phyloP scores from a whole-genome alignment of 2,113 vertebrate species.

The Lampris incognitus region DNA sequence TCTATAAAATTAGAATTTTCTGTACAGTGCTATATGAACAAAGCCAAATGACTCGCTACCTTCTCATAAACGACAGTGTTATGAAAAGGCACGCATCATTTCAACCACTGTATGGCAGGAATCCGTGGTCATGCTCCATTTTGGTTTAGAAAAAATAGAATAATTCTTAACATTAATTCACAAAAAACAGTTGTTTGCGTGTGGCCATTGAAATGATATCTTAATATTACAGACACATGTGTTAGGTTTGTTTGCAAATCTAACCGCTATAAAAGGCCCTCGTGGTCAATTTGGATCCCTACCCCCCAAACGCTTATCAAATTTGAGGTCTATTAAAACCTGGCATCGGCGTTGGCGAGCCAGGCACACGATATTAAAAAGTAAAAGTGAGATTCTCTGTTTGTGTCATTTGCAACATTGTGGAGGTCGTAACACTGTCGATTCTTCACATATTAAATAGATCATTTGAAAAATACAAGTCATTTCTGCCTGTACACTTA shows the following conservation, averaged over 20 bases:
- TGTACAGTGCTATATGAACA: conserved; percentile 87
- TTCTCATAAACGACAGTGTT: conserved; percentile 80
- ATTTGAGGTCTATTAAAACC: conserved; percentile 65
- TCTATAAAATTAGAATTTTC: conserved; percentile 88
- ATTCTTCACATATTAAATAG: conserved; percentile 81
- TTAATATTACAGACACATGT: conserved; percentile 60
- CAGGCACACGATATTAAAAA: conserved; percentile 64
- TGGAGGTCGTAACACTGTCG: conserved; percentile 75
- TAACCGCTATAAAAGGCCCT: conserved; percentile 78
- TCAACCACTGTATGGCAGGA: conserved; percentile 82
- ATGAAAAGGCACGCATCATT: conserved; percentile 83
- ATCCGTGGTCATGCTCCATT: conserved; percentile 82
- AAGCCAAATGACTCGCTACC: conserved; percentile 80
- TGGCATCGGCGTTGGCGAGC: conserved; percentile 57
- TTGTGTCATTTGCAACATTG: conserved; percentile 72
- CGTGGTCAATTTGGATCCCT: conserved; percentile 72
- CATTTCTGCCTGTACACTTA: conserved; percentile 84
- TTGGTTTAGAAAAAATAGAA: conserved; percentile 87
- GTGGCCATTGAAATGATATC: conserved; percentile 71
- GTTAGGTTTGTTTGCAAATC: conserved; percentile 62
- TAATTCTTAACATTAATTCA: conserved; percentile 79
- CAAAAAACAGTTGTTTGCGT: conserved; percentile 77
- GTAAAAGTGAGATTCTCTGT: conserved; percentile 65
- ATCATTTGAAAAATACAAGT: conserved; percentile 84
- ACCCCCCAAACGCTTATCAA: conserved; percentile 59